These are phyloP conservation scores for Saturnia japonica DNA, from an alignment of 2,888 invertebrate genomes.

Conservation along the genomic window DNA sequence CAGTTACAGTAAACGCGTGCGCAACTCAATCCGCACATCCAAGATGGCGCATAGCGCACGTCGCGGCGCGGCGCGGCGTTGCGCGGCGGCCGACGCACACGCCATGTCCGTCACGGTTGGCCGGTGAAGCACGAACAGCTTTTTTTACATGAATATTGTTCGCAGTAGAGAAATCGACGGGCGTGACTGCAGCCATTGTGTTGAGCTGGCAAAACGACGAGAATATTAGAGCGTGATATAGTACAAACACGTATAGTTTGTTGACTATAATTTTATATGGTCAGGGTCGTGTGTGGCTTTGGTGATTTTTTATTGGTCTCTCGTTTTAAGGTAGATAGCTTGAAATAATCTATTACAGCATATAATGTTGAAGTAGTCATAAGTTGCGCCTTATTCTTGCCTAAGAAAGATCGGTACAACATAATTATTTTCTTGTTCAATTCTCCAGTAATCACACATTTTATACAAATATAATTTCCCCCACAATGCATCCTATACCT, in stretches of 20 bases:
- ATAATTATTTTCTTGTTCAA: too few relatives aligned
- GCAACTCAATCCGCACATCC: constrained; percentile 76
- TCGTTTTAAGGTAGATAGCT: not conserved
- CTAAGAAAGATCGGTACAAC: too few relatives aligned
- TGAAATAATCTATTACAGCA: not conserved
- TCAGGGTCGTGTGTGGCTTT: constrained; percentile 8
- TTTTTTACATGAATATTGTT: constrained; percentile 80
- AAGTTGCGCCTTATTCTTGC: too few relatives aligned
- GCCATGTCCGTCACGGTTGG: constrained; percentile 74
- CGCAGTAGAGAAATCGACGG: constrained; percentile 78
- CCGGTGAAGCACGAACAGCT: constrained; percentile 63
- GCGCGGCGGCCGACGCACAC: constrained; percentile 70
- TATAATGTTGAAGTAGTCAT: not conserved
- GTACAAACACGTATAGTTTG: constrained; percentile 45
- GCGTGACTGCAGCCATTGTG: constrained; percentile 78
- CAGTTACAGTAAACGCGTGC: constrained; percentile 45
- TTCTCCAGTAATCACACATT: too few relatives aligned
- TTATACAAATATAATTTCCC: too few relatives aligned
- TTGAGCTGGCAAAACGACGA: constrained; percentile 68
- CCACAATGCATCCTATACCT: too few relatives aligned
- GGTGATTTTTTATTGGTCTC: not conserved
- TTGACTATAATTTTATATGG: constrained; percentile 17
- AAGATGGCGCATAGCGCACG: constrained; percentile 75
- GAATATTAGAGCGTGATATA: constrained; percentile 78
- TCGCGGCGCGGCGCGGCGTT: constrained; percentile 71